These are phyloP conservation scores for Mythimna pallens DNA, from an alignment of 2,888 invertebrate species.

Conservation along the genomic window DNA sequence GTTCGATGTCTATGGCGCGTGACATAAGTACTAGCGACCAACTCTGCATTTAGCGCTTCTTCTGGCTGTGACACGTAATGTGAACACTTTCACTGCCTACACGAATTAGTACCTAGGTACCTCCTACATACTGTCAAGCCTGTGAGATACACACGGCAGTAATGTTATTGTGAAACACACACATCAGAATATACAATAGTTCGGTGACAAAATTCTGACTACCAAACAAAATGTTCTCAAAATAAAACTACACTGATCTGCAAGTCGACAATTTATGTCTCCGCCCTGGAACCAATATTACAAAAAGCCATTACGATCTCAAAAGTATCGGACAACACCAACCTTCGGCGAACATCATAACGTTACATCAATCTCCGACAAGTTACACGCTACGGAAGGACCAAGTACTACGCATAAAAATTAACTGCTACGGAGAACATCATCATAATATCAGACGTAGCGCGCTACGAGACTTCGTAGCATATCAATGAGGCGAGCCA, in stretches of 20 bases:
- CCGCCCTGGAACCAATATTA: slow-evolving; percentile 30
- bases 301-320: slow-evolving; percentile 20
- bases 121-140: background rate
- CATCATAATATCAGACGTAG: slow-evolving; percentile 69
- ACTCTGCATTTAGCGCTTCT: slow-evolving; percentile 43
- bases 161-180: slow-evolving; percentile 15
- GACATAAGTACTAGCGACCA: slow-evolving; percentile 25
- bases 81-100: slow-evolving; percentile 52
- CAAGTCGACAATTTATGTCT: slow-evolving; percentile 15
- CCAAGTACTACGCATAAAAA: slow-evolving; percentile 51
- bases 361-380: slow-evolving; percentile 40
- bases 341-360: slow-evolving; percentile 32
- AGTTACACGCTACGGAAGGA: slow-evolving; percentile 46
- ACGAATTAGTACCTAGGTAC: slow-evolving; percentile 10
- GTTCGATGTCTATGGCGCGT: slow-evolving; percentile 5
- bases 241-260: slow-evolving; percentile 8
- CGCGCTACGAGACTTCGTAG: slow-evolving; percentile 76
- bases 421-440: slow-evolving; percentile 66
- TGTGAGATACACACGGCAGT: slow-evolving; percentile 4
- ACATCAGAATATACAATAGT: background rate
- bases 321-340: slow-evolving; percentile 35
- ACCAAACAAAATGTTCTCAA: background rate
- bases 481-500: slow-evolving; percentile 64
- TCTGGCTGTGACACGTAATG: slow-evolving; percentile 42
- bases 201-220: background rate